Evolutionary conservation across 2,113 vertebrate genomes (phyloP).

Genomic region (Caranx ignobilis): DNA sequence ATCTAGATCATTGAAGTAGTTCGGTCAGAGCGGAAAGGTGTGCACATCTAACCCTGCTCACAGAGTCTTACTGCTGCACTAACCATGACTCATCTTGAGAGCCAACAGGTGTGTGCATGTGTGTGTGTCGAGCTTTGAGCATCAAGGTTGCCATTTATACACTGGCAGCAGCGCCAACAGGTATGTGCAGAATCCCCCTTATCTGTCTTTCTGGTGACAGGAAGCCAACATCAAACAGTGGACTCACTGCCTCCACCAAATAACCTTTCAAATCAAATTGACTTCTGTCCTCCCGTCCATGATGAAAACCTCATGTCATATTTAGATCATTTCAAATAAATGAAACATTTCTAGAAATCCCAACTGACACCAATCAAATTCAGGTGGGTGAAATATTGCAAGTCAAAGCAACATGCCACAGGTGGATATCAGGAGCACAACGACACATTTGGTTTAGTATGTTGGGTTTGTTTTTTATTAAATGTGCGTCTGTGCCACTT

Average conservation of each 20-base stretch:
- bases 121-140: constrained; percentile 26
- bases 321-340: constrained; percentile 50
- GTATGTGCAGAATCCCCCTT: constrained; percentile 88
- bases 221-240: constrained; percentile 81
- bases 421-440: constrained; percentile 1
- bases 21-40: not conserved
- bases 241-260: constrained; percentile 48
- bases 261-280: constrained; percentile 71
- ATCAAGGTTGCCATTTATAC: constrained; percentile 76
- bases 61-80: constrained; percentile 2
- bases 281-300: constrained; percentile 34
- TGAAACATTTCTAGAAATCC: constrained; percentile 25
- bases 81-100: constrained; percentile 43
- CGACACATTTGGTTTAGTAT: constrained; percentile 2
- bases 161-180: constrained; percentile 60
- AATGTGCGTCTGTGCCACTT: constrained; percentile 25
- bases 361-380: not conserved
- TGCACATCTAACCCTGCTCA: not conserved
- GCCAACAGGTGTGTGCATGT: constrained; percentile 33
- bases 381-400: not conserved
- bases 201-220: constrained; percentile 83
- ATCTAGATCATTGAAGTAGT: constrained; percentile 34
- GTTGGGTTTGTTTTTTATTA: not conserved
- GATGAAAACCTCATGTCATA: constrained; percentile 66
- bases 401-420: not conserved